Evolutionary conservation across 1,140 invertebrate genomes (phyloP), one percentile per base, ranked within the genome.

Genomic region (Drosophila obscura): DNA sequence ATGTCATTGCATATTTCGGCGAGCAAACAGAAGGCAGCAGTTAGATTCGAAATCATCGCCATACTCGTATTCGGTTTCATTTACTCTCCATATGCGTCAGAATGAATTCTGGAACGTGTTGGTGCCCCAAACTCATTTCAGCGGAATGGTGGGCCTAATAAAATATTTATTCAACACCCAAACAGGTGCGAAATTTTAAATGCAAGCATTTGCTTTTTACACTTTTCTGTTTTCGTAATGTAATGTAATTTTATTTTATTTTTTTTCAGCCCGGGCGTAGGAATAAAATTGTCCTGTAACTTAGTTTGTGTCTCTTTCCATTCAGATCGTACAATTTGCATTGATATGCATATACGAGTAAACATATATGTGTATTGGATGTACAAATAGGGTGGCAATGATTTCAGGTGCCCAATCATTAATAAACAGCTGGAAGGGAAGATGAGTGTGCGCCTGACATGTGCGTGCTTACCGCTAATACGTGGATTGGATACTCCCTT

Each of bases 151-250:
- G 41, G 19, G 57, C 65, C 73, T 79, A 83, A 83, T 83, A 73
- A 83, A 82, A 82, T 82, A 82, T 82, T 82, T 82, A 82, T 75
- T 79, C 58, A 51, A 63, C 62, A 56, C 59, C 60, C 50, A 53
- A 82, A 60, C 80, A 83, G 80, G 75, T 82, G 80, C 65, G 65
- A 82, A 79, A 62, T 82, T 75, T 83, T 62, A 66, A 83, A 82
- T 83, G 71, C 60, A 69, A 58, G 66, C 66, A 69, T 69, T 69
- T 69, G 66, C 66, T 69, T 69, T 68, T 69, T 69, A 69, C 66
- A 69, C 65, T 69, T 52, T 69, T 45, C 66, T 58, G 66, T 69
- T 69, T 69, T 58, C 64, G 66, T 69, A 69, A 69, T 69, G 66
- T 68, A 50, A 69, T 69, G 66, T 69, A 69, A 69, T 69, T 68